These are phyloP conservation scores for Gandaritis pyraliata DNA, from an alignment of 2,888 invertebrate species.

Conservation along the genomic window DNA sequence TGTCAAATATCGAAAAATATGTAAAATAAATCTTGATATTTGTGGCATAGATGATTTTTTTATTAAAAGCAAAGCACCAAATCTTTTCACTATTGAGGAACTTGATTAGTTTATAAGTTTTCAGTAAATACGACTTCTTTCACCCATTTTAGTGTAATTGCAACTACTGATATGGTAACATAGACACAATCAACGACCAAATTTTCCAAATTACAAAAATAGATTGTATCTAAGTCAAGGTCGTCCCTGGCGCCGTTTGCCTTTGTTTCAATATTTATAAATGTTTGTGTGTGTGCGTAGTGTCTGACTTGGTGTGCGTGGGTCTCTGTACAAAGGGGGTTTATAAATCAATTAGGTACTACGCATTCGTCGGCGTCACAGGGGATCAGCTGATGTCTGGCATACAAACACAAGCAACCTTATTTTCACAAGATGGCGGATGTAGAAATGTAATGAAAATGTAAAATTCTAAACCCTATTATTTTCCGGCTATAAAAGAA, in stretches of 20 bases:
- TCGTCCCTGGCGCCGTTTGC: slow-evolving; percentile 23
- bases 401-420: not conserved
- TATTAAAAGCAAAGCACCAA: too few species aligned
- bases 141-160: not conserved
- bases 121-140: too few species aligned
- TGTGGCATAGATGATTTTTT: too few species aligned
- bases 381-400: slow-evolving; percentile 8
- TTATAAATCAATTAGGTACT: slow-evolving; percentile 45
- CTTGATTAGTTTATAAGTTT: too few species aligned
- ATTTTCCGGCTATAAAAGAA: too few species aligned
- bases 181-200: slow-evolving; percentile 10
- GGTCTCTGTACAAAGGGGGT: slow-evolving; percentile 35
- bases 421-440: too few species aligned
- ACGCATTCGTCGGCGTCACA: slow-evolving; percentile 22
- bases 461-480: too few species aligned
- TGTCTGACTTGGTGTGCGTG: slow-evolving; percentile 38
- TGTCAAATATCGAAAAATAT: too few species aligned
- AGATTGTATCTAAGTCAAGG: slow-evolving; percentile 39
- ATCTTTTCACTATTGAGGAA: too few species aligned
- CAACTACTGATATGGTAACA: not conserved
- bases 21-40: too few species aligned
- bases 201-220: slow-evolving; percentile 32
- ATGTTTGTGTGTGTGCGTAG: slow-evolving; percentile 38
- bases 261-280: slow-evolving; percentile 38
- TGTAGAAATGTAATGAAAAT: too few species aligned